Conservation (phyloP, 1,140 invertebrate genomes). For the Tribolium madens region DNA sequence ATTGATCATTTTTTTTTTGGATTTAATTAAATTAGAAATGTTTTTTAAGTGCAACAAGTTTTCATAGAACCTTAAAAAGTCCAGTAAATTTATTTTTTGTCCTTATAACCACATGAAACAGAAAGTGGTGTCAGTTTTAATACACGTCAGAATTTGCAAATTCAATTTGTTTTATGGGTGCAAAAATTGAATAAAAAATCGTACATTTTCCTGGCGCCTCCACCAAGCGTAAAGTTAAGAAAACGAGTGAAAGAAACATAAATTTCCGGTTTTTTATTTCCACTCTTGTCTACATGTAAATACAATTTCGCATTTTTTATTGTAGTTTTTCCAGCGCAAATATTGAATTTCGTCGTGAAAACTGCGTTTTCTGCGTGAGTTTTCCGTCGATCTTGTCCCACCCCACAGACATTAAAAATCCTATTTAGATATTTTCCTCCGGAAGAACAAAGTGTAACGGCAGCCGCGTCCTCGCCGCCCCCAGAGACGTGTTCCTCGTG, state of each 20-base stretch:
- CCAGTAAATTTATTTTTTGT: not conserved
- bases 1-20: not conserved
- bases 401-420: not conserved
- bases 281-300: not conserved
- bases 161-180: not conserved
- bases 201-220: too few relatives aligned
- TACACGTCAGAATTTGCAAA: not conserved
- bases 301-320: not conserved
- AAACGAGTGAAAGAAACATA: too few relatives aligned
- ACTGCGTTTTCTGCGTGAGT: not conserved
- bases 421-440: not conserved
- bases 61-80: not conserved
- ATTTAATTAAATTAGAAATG: not conserved
- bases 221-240: too few relatives aligned
- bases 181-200: too few relatives aligned
- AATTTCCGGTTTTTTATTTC: too few relatives aligned
- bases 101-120: not conserved
- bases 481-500: constrained; percentile 44
- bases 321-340: too few relatives aligned
- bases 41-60: not conserved
- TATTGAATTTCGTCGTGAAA: not conserved
- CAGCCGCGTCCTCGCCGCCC: constrained; percentile 9
- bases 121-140: not conserved
- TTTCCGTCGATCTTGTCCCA: not conserved
- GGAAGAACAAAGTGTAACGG: constrained; percentile 11